Evolutionary conservation across 2,888 invertebrate species (phyloP), one percentile per base, ranked within the genome.

Genomic region (Malthinus flaveolus): DNA sequence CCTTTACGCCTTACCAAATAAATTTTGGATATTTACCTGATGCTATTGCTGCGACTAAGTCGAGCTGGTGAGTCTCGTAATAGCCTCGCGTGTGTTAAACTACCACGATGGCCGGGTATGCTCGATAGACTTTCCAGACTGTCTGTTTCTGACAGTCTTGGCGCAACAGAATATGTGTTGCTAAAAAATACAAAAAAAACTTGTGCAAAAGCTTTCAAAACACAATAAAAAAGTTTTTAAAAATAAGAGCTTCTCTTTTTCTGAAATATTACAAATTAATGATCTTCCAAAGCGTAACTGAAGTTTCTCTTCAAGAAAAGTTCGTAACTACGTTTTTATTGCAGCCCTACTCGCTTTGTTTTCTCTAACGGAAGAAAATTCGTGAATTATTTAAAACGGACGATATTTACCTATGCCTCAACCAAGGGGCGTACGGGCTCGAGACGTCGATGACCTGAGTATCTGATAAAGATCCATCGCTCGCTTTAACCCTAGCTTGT

Each of bases 1-100:
- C 23, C 23, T 23, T 23, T 23, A n/a, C n/a, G n/a, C n/a, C n/a
- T 12, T 37, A 13, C 15, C 12, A 33, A 37, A 9, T 37, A 13
- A n/a, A 7, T 42, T 42, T 52, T 32, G 36, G 12, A 42, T 42
- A 6, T 42, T 42, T 81, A 93, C 93, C 94, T 93, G 80, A 94
- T 94, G 76, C 93, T 94, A 82, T 94, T 95, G 82, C 94, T 94
- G 76, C 94, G 84, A 80, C 92, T 93, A 68, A 93, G 82, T 74
- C 93, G 83, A 66, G 89, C 87, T 69, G 87, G 87, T 56, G 87
- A 86, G 79, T 87, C 86, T 79, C 87, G 83, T 76, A 85, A 73
- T 45, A 89, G 82, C 72, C 87, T 82, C 1, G 84, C 82, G 75
- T 90, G 91, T 63, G 91, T 90, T 71, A 91, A 84, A 73, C 89